Percentiles rank a stretch among this genome's conserved stretches.
These are phyloP conservation scores for Rhynchomys soricoides DNA, from an alignment of 2,113 vertebrate genomes.

Conservation along the genomic window DNA sequence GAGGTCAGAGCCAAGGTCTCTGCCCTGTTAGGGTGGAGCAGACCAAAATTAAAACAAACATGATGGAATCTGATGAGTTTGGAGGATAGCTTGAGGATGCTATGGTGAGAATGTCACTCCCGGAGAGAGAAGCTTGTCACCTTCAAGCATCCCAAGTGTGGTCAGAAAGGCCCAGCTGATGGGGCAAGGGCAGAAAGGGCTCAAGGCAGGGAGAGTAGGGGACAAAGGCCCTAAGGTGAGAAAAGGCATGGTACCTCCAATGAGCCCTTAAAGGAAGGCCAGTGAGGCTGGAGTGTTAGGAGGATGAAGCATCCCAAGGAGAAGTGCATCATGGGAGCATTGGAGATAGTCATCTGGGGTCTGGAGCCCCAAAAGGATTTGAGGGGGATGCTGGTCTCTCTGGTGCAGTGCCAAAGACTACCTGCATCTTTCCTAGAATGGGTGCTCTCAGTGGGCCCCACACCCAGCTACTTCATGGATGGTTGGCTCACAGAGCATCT, in stretches of 20 bases:
- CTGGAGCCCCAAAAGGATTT: neutral
- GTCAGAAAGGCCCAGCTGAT: neutral
- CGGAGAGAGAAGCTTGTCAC: neutral
- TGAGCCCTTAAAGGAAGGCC: neutral
- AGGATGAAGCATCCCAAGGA: rapidly evolving
- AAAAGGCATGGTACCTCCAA: neutral
- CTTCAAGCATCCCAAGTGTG: neutral
- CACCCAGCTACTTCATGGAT: neutral
- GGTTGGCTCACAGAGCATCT: neutral
- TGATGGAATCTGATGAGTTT: slow-evolving; percentile 14
- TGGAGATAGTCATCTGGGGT: neutral
- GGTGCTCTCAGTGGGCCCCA: neutral
- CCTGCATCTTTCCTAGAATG: neutral
- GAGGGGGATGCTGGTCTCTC: neutral
- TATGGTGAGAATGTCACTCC: slow-evolving; percentile 37
- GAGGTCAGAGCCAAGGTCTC: neutral
- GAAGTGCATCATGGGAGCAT: rapidly evolving
- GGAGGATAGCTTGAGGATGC: slow-evolving; percentile 1
- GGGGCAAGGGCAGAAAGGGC: neutral
- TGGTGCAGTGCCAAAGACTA: neutral
- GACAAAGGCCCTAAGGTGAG: neutral
- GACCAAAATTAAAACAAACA: slow-evolving; percentile 39
- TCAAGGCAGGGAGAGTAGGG: neutral
- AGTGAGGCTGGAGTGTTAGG: neutral
- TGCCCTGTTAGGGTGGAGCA: neutral